A percentile compares a stretch with the other conserved stretches of the same genome.
phyloP scores from a whole-genome alignment of 2,113 vertebrate genomes.

The Daubentonia madagascariensis region DNA sequence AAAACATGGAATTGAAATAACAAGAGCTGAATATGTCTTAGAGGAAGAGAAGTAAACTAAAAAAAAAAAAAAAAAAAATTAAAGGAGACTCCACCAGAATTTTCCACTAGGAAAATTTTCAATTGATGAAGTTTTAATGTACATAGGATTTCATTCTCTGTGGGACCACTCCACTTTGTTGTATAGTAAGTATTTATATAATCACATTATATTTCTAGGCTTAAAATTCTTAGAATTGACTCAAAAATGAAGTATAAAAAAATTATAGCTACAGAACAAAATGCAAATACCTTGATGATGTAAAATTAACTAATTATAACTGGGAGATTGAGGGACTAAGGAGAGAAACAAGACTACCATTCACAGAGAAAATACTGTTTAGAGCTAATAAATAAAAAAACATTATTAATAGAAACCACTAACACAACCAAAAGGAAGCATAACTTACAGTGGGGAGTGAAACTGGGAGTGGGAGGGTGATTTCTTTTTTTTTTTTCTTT shows the following conservation, averaged over 20 bases:
- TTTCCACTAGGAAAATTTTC: neutral
- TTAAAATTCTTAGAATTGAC: neutral
- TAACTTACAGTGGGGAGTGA: neutral
- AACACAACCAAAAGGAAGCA: neutral
- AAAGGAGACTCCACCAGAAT: neutral
- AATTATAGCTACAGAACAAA: neutral
- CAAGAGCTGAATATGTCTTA: neutral
- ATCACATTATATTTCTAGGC: neutral
- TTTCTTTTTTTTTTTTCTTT: neutral
- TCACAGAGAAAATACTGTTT: neutral
- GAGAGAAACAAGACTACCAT: neutral
- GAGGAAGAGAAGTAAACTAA: neutral
- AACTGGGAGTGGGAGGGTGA: neutral
- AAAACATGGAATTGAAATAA: neutral
- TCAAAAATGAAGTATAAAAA: neutral
- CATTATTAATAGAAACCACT: neutral
- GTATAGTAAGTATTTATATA: neutral
- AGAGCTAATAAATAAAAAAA: neutral
- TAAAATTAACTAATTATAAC: neutral
- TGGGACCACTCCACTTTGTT: neutral
- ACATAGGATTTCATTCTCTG: neutral
- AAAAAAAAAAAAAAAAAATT: neutral
- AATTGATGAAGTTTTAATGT: neutral
- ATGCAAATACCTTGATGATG: conserved; percentile 6
- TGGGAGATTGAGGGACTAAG: neutral